These are phyloP conservation scores for Macrostomum lignano DNA, from an alignment of 1,140 invertebrate species.

Conservation along the genomic window DNA sequence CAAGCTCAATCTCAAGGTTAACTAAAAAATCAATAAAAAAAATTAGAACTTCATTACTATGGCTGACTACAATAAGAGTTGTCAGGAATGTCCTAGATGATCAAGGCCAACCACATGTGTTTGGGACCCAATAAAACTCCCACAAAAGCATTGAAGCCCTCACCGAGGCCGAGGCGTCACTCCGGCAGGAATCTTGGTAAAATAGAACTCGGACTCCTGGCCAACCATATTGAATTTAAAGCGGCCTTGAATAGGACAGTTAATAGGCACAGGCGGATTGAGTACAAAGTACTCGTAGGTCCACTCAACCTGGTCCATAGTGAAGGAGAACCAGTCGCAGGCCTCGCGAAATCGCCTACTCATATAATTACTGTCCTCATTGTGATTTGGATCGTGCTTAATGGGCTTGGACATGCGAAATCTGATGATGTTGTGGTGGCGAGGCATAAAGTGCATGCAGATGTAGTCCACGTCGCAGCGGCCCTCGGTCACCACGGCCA, in stretches of 20 bases:
- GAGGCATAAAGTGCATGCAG: slow-evolving; percentile 74
- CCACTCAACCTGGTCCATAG: slow-evolving; percentile 17
- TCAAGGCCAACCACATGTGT: too few species aligned
- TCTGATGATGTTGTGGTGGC: slow-evolving; percentile 75
- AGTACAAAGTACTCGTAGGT: slow-evolving; percentile 31
- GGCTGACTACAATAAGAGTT: too few species aligned
- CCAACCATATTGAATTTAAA: slow-evolving; percentile 67
- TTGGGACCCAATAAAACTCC: too few species aligned
- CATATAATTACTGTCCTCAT: slow-evolving; percentile 9
- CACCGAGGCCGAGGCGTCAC: slow-evolving; percentile 67
- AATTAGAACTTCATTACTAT: too few species aligned
- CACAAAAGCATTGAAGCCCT: slow-evolving; percentile 49
- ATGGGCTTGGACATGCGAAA: slow-evolving; percentile 53
- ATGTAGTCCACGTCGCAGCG: slow-evolving; percentile 89
- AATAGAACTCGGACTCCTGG: slow-evolving; percentile 39
- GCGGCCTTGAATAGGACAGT: slow-evolving; percentile 78
- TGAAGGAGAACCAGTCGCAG: slow-evolving; percentile 24
- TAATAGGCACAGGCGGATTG: slow-evolving; percentile 59
- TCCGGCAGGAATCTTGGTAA: slow-evolving; percentile 66
- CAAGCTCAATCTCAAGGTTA: too few species aligned
- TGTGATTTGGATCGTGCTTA: neutral
- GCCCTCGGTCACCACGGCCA: slow-evolving; percentile 77
- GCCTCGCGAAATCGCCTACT: slow-evolving; percentile 19
- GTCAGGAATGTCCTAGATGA: too few species aligned
- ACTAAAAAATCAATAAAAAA: too few species aligned